A percentile compares a stretch with the other conserved stretches of the same genome.
phyloP scores from a whole-genome alignment of 2,797 vertebrate species.

The Propithecus perrieri region DNA sequence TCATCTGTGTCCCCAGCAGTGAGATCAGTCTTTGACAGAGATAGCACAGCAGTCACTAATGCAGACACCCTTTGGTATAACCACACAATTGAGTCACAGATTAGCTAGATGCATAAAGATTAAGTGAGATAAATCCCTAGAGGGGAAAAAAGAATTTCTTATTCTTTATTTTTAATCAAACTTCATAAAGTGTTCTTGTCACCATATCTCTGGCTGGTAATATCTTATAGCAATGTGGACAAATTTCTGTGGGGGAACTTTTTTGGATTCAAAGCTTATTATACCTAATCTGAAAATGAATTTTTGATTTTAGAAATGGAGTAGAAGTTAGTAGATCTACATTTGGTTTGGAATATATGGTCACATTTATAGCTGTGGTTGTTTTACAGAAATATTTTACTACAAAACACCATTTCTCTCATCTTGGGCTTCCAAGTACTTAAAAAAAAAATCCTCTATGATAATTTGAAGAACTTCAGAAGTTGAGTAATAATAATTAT shows the following conservation, averaged over 20 bases:
- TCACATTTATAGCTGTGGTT: background rate
- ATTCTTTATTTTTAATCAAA: conserved; percentile 39
- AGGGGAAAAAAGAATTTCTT: background rate
- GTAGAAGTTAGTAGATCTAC: background rate
- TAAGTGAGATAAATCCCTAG: background rate
- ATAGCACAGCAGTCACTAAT: background rate
- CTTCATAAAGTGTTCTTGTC: conserved; percentile 8
- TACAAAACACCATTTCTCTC: background rate
- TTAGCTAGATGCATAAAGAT: background rate
- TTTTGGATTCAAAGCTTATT: background rate
- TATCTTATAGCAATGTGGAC: background rate
- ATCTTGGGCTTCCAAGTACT: background rate
- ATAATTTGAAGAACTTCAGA: conserved; percentile 5
- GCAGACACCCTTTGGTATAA: background rate
- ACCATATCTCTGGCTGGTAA: background rate
- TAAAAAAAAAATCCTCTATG: background rate
- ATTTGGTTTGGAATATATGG: conserved; percentile 25
- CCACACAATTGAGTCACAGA: background rate
- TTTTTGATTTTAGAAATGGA: conserved; percentile 11
- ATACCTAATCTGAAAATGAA: conserved; percentile 16
- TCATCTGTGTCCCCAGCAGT: background rate
- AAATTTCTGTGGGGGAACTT: background rate
- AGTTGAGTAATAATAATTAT: background rate
- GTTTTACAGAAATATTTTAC: conserved; percentile 4
- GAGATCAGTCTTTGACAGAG: background rate